Evolutionary conservation across 2,888 invertebrate genomes (phyloP), one percentile per base, ranked within the genome.

Genomic region (Melinaea menophilus): DNA sequence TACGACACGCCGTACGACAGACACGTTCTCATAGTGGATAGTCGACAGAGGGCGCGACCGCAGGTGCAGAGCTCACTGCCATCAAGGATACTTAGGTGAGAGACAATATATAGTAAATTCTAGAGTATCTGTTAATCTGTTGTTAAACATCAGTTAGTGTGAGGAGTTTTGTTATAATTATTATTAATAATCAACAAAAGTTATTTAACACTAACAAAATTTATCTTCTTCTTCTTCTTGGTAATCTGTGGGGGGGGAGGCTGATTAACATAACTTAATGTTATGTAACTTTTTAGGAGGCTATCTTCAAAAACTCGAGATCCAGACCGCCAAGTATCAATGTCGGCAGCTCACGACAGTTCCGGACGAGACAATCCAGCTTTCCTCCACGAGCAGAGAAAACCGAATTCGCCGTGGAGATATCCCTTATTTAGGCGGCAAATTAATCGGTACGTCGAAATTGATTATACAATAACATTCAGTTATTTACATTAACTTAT

Each of bases 1-100:
- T 98, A 97, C 81, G 98, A 97, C 81, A 98, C 98, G 13, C 98
- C 98, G 0, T 98, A 97, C 79, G 97, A 97, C 84, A 91, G 97
- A 56, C 97, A 97, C 82, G 96, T 97, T 66, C 96, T 97, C 63
- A 95, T 97, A 68, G 97, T 97, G 75, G 97, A 97, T 83, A 97
- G 97, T 72, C 78, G 90, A 62, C 88, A 88, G 72, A 75, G 88
- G 13, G 90, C 90, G 22, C 75, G 90, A 22, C 90, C 90, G 12
- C 88, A 88, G 71, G 75, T 79, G 62, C 89, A 88, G 65, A 79
- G 79, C 13, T 90, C 90, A 4, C 72, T 90, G 69, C 90, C 90
- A 58, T 81, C 94, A 65, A 93, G 95, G 78, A 95, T 96, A 77
- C 87, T 95, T 72, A 93, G 95, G 94, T 51, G 7, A 51, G 31